Base-by-base conservation (phyloP, 23 tunicate genomes). In the Trididemnum nubilum region DNA sequence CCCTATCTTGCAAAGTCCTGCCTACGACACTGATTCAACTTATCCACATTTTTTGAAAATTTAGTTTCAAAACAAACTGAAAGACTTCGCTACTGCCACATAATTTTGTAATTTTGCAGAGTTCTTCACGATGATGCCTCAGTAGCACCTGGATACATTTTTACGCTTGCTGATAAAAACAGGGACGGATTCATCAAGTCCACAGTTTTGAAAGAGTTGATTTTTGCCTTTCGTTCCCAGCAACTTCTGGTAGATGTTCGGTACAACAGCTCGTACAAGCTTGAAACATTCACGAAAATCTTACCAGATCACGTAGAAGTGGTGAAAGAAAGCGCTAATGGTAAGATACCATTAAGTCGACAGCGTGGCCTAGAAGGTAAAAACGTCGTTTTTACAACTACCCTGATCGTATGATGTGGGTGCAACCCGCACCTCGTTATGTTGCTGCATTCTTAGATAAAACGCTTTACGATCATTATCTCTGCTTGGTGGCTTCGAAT, bases 71-170 rank as follows among this genome's bases (percentile, higher is more conserved):
- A n/a, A n/a, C n/a, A n/a, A n/a, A n/a, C n/a, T n/a, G n/a, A n/a
- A n/a, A n/a, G n/a, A n/a, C n/a, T n/a, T n/a, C n/a, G n/a, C n/a
- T n/a, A n/a, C n/a, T n/a, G n/a, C n/a, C n/a, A n/a, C n/a, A n/a
- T 44, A 44, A 61, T 12, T 23, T 12, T 61, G 22, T 61, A 21
- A 19, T 21, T 73, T 73, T 38, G 2, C 30, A 73, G 78, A 2
- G 78, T 73, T 73, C 38, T 82, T n/a, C 59, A 50, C 2, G 34
- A 82, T 18, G 86, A 82, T 35, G 33, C 78, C 0, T 50, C 51
- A 0, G 33, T 82, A n/a, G 86, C 86, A n/a, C 78, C 86, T 9
- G 67, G 23, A 23, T 82, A 82, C 50, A 71, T 82, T 1, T 82
- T 82, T 57, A 50, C 86, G 0, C 28, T 82, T 4, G 78, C 67